Conservation (phyloP, 37 sponge, comb jelly and placozoan species). For the Oscarella lobularis region DNA sequence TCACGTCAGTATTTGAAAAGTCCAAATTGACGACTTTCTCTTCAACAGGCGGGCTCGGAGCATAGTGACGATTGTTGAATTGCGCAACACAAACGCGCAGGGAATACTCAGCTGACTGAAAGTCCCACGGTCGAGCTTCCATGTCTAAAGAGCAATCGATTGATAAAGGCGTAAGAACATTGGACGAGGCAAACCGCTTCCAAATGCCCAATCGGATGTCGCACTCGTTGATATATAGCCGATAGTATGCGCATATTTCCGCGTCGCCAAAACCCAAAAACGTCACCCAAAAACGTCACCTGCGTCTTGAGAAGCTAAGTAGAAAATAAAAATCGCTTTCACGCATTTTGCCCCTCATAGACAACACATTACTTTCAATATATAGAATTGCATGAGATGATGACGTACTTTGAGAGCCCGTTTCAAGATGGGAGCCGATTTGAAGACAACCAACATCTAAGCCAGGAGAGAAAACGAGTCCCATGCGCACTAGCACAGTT, state of each 20-base stretch:
- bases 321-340: too few species aligned
- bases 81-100: constrained; percentile 55
- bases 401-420: constrained; percentile 81
- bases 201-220: constrained; percentile 98
- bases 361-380: constrained; percentile 42
- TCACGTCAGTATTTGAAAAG: neutral
- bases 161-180: too few species aligned
- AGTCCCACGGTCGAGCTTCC: constrained; percentile 82
- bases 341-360: too few species aligned
- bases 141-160: too few species aligned
- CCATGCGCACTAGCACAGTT: neutral
- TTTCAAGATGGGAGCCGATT: constrained; percentile 89
- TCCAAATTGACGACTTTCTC: neutral
- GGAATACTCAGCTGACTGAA: constrained; percentile 65
- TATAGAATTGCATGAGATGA: constrained; percentile 73
- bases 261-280: constrained; percentile 82
- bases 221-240: constrained; percentile 80
- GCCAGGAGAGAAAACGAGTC: neutral
- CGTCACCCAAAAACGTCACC: constrained; percentile 75
- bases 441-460: constrained; percentile 85
- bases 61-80: constrained; percentile 68
- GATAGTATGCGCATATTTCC: constrained; percentile 87
- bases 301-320: constrained; percentile 81
- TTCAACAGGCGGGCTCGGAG: neutral
- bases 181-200: too few species aligned